Base-by-base conservation (phyloP, 2,113 vertebrate genomes). In the Sialia sialis region DNA sequence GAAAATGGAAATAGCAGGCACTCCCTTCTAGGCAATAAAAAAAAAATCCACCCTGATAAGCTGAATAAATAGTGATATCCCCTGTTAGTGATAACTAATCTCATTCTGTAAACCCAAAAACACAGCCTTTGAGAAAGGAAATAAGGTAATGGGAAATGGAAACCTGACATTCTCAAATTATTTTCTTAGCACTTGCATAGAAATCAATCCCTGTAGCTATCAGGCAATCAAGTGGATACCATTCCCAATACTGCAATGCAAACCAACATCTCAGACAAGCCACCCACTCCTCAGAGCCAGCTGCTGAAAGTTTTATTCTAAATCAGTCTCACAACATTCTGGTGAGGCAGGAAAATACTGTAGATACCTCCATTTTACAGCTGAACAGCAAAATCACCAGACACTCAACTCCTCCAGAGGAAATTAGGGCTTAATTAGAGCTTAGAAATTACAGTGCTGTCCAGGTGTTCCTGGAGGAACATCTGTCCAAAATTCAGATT, bases 61-160 rank as follows among this genome's bases (percentile, higher is more conserved):
- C 93, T 97, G 94, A 95, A 73, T 95, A 96, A 96, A 95, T 83
- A 95, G 25, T 87, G 93, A 97, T 96, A 95, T 59, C 46, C 43
- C 87, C 20, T 55, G 81, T 62, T 83, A 55, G 59, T 0, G 27
- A 73, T 72, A 94, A 51, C 78, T 94, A 85, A 94, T 94, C 91
- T 89, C 38, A 39, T 46, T 89, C 58, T 73, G 58, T 76, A 94
- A 84, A 87, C 51, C 29, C 46, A 27, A 39, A 94, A 79, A 20
- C 0, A 2, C 67, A 83, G 30, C 38, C 36, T 44, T 58, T 84
- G 90, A 80, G 90, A 86, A 83, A 7, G 17, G 88, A 92, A 90
- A 64, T 32, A 56, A 82, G 30, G 70, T 19, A 84, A 72, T 73
- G 67, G 80, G 78, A 85, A 93, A 60, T 54, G 20, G 70, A 95